Evolutionary conservation across 2,888 invertebrate genomes (phyloP), one percentile per base, ranked within the genome.

Genomic region (Plutella xylostella): DNA sequence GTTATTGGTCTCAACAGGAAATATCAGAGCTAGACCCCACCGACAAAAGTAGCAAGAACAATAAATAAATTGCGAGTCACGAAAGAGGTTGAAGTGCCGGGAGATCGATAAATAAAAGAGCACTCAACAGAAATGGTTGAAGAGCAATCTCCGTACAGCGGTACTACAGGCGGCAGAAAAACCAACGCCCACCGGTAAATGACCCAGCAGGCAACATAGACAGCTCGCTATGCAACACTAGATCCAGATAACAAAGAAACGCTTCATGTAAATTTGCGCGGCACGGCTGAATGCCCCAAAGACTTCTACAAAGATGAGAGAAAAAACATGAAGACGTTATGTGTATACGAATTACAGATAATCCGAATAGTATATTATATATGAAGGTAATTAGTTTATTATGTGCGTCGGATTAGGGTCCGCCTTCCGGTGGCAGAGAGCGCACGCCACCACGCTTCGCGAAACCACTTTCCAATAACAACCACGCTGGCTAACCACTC

Each of bases 391-490:
- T 56, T 55, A 53, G 52, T 51, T 25, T 44, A 45, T 46, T 50
- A 49, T 52, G 44, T 35, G 42, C 49, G 51, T 51, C 51, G 55
- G 55, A 57, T 61, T 58, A 62, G 56, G 58, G 55, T 65, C 66
- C 64, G 42, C 67, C 63, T 65, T 64, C 65, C 59, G 60, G 62
- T 61, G 53, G 52, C 56, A 65, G 61, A 42, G 11, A 22, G 33
- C 31, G 33, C 50, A 51, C 58, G 61, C 61, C 59, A 61, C 57
- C 57, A 70, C 69, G 69, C 66, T 63, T 67, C 65, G 61, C 58
- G 66, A 70, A 68, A 63, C 72, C 68, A 73, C 77, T 80, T 78
- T 78, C 78, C 79, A 77, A 78, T 77, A 72, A 71, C 72, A 66
- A 71, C 70, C 70, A 65, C 66, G 74, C 73, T 72, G 70, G 75